These are phyloP conservation scores for Eurystomus gularis DNA, from an alignment of 2,113 vertebrate species.

Conservation along the genomic window DNA sequence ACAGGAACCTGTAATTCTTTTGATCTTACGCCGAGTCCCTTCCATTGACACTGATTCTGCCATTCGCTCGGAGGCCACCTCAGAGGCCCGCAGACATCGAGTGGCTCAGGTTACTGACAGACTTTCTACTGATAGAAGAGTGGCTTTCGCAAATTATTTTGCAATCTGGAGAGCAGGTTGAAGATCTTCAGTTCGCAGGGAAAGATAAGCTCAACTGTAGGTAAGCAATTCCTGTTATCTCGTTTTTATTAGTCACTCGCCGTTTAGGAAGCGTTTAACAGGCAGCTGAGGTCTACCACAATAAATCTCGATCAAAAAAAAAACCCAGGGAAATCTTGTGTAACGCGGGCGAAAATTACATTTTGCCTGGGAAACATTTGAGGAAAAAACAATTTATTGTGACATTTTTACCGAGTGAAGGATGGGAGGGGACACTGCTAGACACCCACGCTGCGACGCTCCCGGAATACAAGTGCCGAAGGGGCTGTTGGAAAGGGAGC, in stretches of 20 bases:
- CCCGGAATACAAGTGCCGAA: not conserved
- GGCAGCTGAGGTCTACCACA: not conserved
- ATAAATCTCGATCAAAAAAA: not conserved
- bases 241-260: not conserved
- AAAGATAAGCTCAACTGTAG: not conserved
- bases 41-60: not conserved
- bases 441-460: not conserved
- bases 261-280: not conserved
- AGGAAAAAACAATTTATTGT: not conserved
- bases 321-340: not conserved
- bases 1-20: not conserved
- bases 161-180: not conserved
- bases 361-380: not conserved
- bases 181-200: not conserved
- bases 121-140: not conserved
- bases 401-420: not conserved
- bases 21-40: not conserved
- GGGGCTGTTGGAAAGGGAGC: not conserved
- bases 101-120: not conserved
- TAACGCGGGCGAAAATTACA: not conserved
- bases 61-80: not conserved
- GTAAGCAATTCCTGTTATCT: not conserved
- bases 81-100: not conserved
- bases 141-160: not conserved
- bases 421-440: not conserved